Evolutionary conservation across 2,888 invertebrate genomes (phyloP).

Genomic region (Leucophora obtusa): DNA sequence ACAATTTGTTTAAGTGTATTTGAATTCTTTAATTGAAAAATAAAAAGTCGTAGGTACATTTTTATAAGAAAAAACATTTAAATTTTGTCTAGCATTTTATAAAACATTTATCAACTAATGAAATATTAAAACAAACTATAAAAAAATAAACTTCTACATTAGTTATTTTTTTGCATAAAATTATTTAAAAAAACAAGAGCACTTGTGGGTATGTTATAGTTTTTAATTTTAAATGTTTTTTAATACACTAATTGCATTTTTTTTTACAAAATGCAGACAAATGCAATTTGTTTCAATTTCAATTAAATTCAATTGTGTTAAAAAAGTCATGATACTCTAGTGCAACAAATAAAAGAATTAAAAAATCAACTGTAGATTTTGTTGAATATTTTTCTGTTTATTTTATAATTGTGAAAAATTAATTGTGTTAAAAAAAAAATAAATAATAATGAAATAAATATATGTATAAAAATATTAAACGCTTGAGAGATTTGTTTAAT

Average conservation of each 20-base stretch:
- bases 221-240: neutral
- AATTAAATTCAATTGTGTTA: constrained; percentile 38
- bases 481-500: constrained; percentile 34
- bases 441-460: no score
- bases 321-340: constrained; percentile 14
- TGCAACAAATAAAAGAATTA: neutral
- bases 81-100: constrained; percentile 32
- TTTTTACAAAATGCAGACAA: constrained; percentile 29
- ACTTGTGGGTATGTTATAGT: constrained; percentile 5
- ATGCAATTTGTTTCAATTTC: constrained; percentile 46
- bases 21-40: no score
- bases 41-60: no score
- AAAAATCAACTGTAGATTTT: constrained; percentile 10
- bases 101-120: constrained; percentile 29
- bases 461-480: constrained; percentile 1
- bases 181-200: constrained; percentile 7
- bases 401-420: constrained; percentile 27
- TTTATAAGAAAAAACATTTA: no score
- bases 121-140: constrained; percentile 16
- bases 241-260: neutral
- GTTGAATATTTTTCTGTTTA: constrained; percentile 12
- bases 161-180: constrained; percentile 10
- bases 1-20: no score
- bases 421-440: constrained; percentile 16
- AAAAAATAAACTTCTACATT: constrained; percentile 14